Base-by-base conservation (phyloP, 2,797 vertebrate genomes). In the Chrosomus eos region DNA sequence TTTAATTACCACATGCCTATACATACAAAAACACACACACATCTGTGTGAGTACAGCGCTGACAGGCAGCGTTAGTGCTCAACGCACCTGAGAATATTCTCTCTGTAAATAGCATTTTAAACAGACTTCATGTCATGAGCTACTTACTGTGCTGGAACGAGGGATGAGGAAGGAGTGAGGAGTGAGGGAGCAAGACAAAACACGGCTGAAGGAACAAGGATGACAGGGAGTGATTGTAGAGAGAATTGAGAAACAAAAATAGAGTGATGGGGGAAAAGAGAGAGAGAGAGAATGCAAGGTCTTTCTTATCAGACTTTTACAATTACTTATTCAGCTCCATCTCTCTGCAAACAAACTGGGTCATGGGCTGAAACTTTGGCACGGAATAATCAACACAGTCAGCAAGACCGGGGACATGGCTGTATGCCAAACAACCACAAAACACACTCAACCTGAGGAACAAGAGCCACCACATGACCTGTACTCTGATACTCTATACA, bases 71-170 rank as follows among this genome's bases (percentile, higher is more conserved):
- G 16, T 48, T 62, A 18, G 23, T 43, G 33, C 71, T 77, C 77
- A 75, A 77, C 81, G 71, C 81, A 74, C 85, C 23, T 75, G 70
- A 68, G 66, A 36, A 79, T 55, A 68, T 48, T 80, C 48, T 75
- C 33, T 58, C 33, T 84, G 73, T 60, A 80, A 80, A 83, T 74
- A 84, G 76, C 16, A 26, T 60, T 70, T 87, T 86, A 64, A 81
- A 89, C 72, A 83, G 80, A 83, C 81, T 68, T 73, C 21, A 10
- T 72, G 80, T 87, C 83, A 85, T 8, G 71, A 77, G 58, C 70
- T 75, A 43, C 78, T 76, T 84, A 72, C 60, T 23, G 28, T 28
- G 8, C 28, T 33, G 43, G 64, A 26, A 40, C 53, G 16, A 43
- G n/a, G n/a, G 58, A 58, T 45, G 21, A 58, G 28, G 40, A 53